phyloP scores from a whole-genome alignment of 2,113 vertebrate genomes.

The Heloderma charlesbogerti region DNA sequence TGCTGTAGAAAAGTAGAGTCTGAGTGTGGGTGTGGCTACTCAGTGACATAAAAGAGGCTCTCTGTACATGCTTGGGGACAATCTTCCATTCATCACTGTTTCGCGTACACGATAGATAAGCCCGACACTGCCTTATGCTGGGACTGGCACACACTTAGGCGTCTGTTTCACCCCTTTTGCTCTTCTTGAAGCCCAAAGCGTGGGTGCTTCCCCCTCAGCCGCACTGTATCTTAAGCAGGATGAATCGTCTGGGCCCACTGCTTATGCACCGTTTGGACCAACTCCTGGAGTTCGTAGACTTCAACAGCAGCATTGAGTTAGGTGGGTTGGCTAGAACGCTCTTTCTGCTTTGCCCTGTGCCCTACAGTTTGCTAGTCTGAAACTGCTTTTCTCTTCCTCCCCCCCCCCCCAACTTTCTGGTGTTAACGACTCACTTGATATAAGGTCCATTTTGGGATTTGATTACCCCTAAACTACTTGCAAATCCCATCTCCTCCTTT shows the following conservation, averaged over 20 bases:
- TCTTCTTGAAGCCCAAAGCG: background rate
- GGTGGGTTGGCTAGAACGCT: constrained; percentile 1
- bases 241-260: background rate
- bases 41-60: background rate
- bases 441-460: background rate
- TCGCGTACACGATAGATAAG: background rate
- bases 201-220: background rate
- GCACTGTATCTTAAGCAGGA: constrained; percentile 12
- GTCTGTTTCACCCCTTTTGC: background rate
- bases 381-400: background rate
- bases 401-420: background rate
- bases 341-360: too few relatives aligned
- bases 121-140: background rate
- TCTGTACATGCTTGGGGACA: background rate
- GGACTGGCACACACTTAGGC: background rate
- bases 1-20: background rate
- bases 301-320: background rate
- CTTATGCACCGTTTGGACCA: background rate
- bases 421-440: background rate
- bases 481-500: background rate
- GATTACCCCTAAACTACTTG: background rate
- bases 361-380: background rate
- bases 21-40: background rate
- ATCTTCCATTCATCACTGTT: background rate
- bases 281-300: background rate